A percentile compares a stretch with the other conserved stretches of the same genome.
phyloP scores from a whole-genome alignment of 2,888 invertebrate genomes.

The Luperina nickerlii region DNA sequence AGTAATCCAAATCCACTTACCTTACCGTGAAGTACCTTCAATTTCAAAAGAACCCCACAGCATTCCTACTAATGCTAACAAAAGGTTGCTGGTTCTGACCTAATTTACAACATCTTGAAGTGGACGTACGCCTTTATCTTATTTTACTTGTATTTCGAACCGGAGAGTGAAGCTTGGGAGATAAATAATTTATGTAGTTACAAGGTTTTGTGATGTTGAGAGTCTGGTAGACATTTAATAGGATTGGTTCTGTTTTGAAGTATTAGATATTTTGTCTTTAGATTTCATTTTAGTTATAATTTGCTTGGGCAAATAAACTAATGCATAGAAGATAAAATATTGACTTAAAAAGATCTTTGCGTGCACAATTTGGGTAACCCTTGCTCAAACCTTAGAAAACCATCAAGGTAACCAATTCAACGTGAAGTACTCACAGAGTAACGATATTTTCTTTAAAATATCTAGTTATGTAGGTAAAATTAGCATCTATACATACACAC shows the following conservation, averaged over 20 bases:
- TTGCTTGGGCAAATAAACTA: too few relatives aligned
- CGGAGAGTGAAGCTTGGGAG: conserved; percentile 44
- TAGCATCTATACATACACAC: too few relatives aligned
- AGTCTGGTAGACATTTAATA: neutral
- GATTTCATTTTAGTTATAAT: neutral
- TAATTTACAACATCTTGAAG: conserved; percentile 58
- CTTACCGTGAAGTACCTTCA: conserved; percentile 5
- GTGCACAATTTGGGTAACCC: neutral
- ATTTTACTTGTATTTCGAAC: conserved; percentile 60
- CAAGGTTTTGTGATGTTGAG: conserved; percentile 20
- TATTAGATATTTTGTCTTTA: neutral
- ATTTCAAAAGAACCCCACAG: conserved; percentile 42
- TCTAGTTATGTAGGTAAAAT: too few relatives aligned
- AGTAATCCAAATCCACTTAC: conserved; percentile 6
- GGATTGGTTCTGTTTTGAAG: conserved; percentile 11
- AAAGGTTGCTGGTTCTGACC: conserved; percentile 57
- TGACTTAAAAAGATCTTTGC: neutral
- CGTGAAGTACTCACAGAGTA: neutral
- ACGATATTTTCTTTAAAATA: too few relatives aligned
- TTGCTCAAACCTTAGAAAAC: neutral
- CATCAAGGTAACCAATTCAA: neutral
- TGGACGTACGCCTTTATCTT: conserved; percentile 42
- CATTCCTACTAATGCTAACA: conserved; percentile 44
- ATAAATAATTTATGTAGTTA: conserved; percentile 51
- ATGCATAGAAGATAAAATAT: neutral